phyloP scores from a whole-genome alignment of 2,113 vertebrate species.

The Salvelinus alpinus region DNA sequence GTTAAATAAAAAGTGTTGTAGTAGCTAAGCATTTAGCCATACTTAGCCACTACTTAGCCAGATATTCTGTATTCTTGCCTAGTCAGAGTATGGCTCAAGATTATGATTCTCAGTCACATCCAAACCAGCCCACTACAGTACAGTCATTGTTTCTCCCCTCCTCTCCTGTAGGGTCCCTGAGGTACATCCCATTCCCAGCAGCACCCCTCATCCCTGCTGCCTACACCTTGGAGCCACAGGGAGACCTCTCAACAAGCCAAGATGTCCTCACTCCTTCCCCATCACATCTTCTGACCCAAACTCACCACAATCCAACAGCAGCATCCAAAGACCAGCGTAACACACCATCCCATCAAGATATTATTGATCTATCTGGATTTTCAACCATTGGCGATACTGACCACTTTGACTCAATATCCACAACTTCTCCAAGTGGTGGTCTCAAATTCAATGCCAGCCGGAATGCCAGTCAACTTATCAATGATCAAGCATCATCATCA shows the following conservation, averaged over 20 bases:
- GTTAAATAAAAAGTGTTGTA: not conserved
- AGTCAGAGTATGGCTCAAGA: too few species aligned
- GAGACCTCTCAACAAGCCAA: not conserved
- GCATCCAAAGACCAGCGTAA: not conserved
- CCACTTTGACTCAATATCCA: too few species aligned
- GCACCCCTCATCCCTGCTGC: not conserved
- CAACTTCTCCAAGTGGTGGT: too few species aligned
- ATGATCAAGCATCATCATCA: too few species aligned
- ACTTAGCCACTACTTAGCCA: too few species aligned
- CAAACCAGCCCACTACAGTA: not conserved
- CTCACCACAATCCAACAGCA: not conserved
- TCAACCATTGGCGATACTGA: too few species aligned
- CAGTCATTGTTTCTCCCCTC: not conserved
- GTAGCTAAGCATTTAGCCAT: too few species aligned
- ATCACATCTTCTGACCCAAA: not conserved
- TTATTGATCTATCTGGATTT: too few species aligned
- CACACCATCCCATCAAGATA: not conserved
- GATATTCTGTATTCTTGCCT: too few species aligned
- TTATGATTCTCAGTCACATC: too few species aligned
- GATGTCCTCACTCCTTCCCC: not conserved
- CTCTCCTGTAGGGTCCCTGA: not conserved
- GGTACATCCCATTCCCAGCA: not conserved
- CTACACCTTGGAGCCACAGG: not conserved
- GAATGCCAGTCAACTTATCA: too few species aligned
- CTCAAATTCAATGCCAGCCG: too few species aligned